Conservation (phyloP, 2,888 invertebrate species). For the Hipparchia sbordonii region DNA sequence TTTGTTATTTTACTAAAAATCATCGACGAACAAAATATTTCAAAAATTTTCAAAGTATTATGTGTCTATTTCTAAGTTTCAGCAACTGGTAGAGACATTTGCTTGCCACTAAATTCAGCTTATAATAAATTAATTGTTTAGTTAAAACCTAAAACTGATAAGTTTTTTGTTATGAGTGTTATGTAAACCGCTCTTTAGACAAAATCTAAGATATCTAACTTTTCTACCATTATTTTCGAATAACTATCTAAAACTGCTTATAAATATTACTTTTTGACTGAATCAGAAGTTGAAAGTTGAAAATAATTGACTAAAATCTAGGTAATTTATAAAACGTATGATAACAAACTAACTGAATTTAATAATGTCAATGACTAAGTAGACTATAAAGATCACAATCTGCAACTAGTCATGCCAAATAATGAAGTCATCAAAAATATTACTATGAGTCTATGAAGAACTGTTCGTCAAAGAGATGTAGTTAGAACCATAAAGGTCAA, state of each 20-base stretch:
- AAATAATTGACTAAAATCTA: not conserved
- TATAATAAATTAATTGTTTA: too few species aligned
- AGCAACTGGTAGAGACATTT: too few species aligned
- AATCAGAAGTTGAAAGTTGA: not conserved
- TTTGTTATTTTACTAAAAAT: too few species aligned
- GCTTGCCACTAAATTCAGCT: too few species aligned
- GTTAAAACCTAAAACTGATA: too few species aligned
- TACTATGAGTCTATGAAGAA: not conserved
- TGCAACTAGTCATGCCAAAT: conserved; percentile 18
- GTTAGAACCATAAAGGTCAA: not conserved
- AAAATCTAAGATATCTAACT: not conserved
- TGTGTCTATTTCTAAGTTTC: too few species aligned
- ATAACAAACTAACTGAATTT: conserved; percentile 18
- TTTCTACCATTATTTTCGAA: not conserved
- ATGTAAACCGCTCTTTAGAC: too few species aligned
- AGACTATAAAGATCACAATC: conserved; percentile 1
- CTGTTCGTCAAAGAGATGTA: not conserved
- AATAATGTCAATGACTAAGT: conserved; percentile 8
- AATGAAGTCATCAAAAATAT: not conserved
- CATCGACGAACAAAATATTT: too few species aligned
- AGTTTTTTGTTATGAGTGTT: too few species aligned
- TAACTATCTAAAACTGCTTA: not conserved
- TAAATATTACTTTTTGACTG: not conserved
- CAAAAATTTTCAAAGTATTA: too few species aligned
- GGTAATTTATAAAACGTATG: not conserved